Conservation (phyloP, 2,113 vertebrate genomes). For the Pygoscelis antarcticus region DNA sequence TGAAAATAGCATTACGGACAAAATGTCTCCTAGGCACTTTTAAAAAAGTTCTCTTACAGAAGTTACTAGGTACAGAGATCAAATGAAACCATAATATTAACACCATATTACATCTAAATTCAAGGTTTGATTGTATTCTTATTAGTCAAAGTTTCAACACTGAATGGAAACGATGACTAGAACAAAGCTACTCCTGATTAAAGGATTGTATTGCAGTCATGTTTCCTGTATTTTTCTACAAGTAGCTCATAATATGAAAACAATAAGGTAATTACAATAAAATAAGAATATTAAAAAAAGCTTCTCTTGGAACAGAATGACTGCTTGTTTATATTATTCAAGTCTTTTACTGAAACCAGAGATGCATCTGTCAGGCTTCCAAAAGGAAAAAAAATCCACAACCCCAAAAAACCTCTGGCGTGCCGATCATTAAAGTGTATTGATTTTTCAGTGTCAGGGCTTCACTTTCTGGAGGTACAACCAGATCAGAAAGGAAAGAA, state of each 20-base stretch:
- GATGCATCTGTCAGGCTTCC: constrained; percentile 42
- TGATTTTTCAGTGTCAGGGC: constrained; percentile 13
- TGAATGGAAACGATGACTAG: constrained; percentile 58
- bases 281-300: constrained; percentile 63
- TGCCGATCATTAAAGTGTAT: background rate
- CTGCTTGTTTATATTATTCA: constrained; percentile 52
- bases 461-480: constrained; percentile 36
- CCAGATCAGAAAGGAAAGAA: background rate
- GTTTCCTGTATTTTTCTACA: constrained; percentile 78
- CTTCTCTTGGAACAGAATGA: constrained; percentile 60
- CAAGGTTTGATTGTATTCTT: constrained; percentile 11
- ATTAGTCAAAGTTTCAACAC: constrained; percentile 33
- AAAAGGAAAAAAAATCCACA: background rate
- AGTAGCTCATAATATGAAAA: constrained; percentile 78
- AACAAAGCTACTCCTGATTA: constrained; percentile 63
- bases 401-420: background rate
- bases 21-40: background rate
- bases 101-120: background rate
- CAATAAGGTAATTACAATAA: constrained; percentile 74
- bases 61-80: background rate
- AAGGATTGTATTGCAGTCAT: constrained; percentile 69
- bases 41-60: background rate
- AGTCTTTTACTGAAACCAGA: constrained; percentile 72
- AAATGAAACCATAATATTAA: background rate
- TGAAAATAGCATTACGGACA: background rate